Percentiles rank a stretch among this genome's conserved stretches.
phyloP scores from a whole-genome alignment of 2,113 vertebrate genomes.

The Gallinago paraguaiae region DNA sequence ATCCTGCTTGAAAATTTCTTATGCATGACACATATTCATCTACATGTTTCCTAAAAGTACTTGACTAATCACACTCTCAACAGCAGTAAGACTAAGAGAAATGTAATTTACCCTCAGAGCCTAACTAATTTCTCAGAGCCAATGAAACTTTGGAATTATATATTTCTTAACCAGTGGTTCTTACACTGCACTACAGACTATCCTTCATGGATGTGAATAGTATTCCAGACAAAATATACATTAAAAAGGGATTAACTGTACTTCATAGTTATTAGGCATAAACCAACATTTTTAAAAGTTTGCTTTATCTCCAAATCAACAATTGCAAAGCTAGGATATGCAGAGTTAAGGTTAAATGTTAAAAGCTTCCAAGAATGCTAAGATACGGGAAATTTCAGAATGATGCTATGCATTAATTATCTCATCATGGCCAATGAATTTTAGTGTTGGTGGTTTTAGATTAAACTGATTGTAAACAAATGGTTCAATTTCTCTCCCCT shows the following conservation, averaged over 20 bases:
- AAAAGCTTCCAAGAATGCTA: not conserved
- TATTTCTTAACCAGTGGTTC: not conserved
- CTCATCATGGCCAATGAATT: not conserved
- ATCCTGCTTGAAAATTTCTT: not conserved
- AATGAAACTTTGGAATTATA: not conserved
- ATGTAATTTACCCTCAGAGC: not conserved
- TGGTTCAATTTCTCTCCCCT: not conserved
- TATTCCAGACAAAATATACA: not conserved
- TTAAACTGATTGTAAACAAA: not conserved
- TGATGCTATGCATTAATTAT: not conserved
- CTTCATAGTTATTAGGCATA: not conserved
- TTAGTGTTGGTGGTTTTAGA: not conserved
- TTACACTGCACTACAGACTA: not conserved
- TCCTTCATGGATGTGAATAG: not conserved
- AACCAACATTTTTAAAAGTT: not conserved
- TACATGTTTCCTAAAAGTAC: not conserved
- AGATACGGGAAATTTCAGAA: not conserved
- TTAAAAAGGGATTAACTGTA: not conserved
- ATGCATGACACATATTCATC: not conserved
- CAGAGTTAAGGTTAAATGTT: not conserved
- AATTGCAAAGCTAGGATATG: not conserved
- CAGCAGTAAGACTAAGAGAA: not conserved
- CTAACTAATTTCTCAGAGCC: not conserved
- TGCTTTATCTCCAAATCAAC: not conserved
- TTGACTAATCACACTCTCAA: not conserved